A percentile compares a stretch with the other conserved stretches of the same genome.
Evolutionary conservation across 2,113 vertebrate species (phyloP).

Genomic region (Labeo rohita): DNA sequence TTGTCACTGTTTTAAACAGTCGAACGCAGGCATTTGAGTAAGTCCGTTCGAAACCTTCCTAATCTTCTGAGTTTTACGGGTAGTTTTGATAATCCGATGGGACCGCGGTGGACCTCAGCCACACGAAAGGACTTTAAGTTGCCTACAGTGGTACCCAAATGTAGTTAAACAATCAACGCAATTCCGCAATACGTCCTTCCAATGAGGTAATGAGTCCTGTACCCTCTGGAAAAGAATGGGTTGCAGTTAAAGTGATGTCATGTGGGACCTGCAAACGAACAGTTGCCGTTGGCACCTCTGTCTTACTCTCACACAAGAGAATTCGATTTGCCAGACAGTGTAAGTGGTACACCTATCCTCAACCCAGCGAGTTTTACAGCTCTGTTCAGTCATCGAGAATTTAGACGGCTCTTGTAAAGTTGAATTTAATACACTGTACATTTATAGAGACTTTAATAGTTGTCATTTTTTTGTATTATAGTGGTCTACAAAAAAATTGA

Average conservation of each 20-base stretch:
- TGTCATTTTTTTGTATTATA: constrained; percentile 50
- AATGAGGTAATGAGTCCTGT: constrained; percentile 41
- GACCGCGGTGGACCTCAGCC: constrained; percentile 57
- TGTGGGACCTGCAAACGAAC: constrained; percentile 69
- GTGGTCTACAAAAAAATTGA: neutral
- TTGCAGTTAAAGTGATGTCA: constrained; percentile 64
- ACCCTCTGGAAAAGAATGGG: constrained; percentile 56
- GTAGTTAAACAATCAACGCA: constrained; percentile 54
- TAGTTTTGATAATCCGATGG: constrained; percentile 52
- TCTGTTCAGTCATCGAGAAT: constrained; percentile 50
- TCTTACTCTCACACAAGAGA: constrained; percentile 58
- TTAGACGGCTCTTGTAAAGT: constrained; percentile 42
- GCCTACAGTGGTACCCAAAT: constrained; percentile 56
- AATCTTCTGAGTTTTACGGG: constrained; percentile 52
- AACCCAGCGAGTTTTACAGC: constrained; percentile 42
- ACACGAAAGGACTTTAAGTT: constrained; percentile 43
- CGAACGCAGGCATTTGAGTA: constrained; percentile 49
- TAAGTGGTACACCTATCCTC: constrained; percentile 65
- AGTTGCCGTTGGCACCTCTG: constrained; percentile 71
- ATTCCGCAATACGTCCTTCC: constrained; percentile 52
- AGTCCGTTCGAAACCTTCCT: constrained; percentile 50
- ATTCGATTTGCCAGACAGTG: constrained; percentile 67
- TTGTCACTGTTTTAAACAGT: constrained; percentile 58
- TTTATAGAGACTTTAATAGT: constrained; percentile 57
- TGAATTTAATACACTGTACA: neutral